Percentiles rank a stretch among this genome's conserved stretches.
These are phyloP conservation scores for Linepithema humile DNA, from an alignment of 1,140 invertebrate genomes.

Conservation along the genomic window DNA sequence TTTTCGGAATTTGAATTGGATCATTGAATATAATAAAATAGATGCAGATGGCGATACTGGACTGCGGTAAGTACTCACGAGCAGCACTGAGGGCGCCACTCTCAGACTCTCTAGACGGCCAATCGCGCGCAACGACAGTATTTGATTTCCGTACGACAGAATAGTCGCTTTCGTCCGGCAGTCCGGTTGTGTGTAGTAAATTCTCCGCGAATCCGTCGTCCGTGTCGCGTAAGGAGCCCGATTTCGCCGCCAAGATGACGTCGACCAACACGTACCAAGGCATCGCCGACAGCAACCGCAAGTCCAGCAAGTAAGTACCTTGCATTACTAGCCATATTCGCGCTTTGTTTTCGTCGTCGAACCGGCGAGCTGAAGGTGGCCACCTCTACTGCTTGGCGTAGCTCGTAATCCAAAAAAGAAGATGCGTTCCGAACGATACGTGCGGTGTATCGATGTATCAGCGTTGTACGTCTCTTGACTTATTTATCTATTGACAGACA, in stretches of 20 bases:
- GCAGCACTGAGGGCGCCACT: too few relatives aligned
- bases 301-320: slow-evolving; percentile 80
- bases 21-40: too few relatives aligned
- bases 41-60: too few relatives aligned
- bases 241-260: slow-evolving; percentile 70
- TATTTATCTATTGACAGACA: too few relatives aligned
- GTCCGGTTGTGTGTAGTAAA: slow-evolving; percentile 48
- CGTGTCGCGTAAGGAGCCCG: background rate
- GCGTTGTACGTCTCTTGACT: too few relatives aligned
- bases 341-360: too few relatives aligned
- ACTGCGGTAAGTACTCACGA: too few relatives aligned
- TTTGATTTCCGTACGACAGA: slow-evolving; percentile 75
- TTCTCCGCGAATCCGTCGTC: slow-evolving; percentile 28
- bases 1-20: too few relatives aligned
- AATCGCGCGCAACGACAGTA: slow-evolving; percentile 70
- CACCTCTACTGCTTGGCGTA: background rate
- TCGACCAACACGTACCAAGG: slow-evolving; percentile 79
- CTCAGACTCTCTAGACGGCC: too few relatives aligned
- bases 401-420: background rate
- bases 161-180: slow-evolving; percentile 59
- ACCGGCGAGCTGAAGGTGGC: background rate
- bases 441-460: too few relatives aligned
- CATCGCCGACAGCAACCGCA: slow-evolving; percentile 69
- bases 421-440: too few relatives aligned
- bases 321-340: background rate